Base-by-base conservation (phyloP, 2,113 vertebrate genomes). In the Pterocles orientalis region DNA sequence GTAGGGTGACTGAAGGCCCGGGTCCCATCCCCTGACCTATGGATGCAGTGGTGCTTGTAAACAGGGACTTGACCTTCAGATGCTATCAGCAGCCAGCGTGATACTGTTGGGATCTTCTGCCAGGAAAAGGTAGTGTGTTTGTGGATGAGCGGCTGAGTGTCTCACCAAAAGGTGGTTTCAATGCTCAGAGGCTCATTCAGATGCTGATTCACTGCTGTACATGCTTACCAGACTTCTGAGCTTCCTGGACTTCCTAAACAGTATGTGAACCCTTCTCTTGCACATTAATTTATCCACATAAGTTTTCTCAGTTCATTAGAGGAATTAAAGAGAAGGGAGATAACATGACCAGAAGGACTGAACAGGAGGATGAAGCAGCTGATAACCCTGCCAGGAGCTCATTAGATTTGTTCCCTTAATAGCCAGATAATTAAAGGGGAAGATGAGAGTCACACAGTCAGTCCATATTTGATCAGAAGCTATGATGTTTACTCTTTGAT, bases 401-500 rank as follows among this genome's bases (percentile, higher is more conserved):
- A 2, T 77, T 71, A 84, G 51, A 72, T 10, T 29, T 36, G 36
- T 75, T 94, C 60, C 58, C 16, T 62, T 51, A 78, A 68, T 2
- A 19, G 25, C 15, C 47, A 73, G 70, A 78, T 97, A 95, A 96
- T 95, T 94, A 93, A 92, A 96, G 68, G 25, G 43, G 79, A 84
- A 73, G 72, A 77, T 91, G 64, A 65, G 77, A 87, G 41, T 43
- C 31, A 70, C 28, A 76, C 36, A 82, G 80, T 3, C 5, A 58
- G 48, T 17, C 25, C 0, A 0, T 90, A 66, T 94, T 96, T 91
- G 66, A 94, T 96, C 92, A 89, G 66, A 95, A 92, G 28, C 48
- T 70, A 7, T n/a, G 58, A 51, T 80, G 39, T 90, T 93, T 94
- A 45, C 34, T 94, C 82, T 97, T 96, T 95, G 82, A 97, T 90